Evolutionary conservation across 2,888 invertebrate species (phyloP).

Genomic region (Rhaphigaster nebulosa): DNA sequence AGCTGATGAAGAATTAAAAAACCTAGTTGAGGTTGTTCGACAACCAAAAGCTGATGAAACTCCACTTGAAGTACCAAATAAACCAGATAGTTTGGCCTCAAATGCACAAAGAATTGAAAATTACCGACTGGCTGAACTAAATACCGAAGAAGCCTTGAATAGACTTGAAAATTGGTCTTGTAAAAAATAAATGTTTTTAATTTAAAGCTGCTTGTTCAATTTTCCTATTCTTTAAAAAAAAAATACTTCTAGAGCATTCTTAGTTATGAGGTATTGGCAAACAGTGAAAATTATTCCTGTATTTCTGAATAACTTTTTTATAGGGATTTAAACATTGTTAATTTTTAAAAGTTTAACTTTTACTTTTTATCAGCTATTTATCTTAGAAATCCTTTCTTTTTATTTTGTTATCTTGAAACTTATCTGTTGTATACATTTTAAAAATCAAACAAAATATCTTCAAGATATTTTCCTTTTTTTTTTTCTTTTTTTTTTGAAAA

Average conservation of each 20-base stretch:
- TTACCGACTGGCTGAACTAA: constrained; percentile 60
- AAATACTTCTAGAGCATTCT: neutral
- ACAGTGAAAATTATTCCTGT: neutral
- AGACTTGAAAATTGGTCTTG: constrained; percentile 63
- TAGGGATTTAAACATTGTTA: too few relatives aligned
- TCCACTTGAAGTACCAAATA: constrained; percentile 37
- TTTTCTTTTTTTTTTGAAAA: too few relatives aligned
- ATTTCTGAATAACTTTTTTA: neutral
- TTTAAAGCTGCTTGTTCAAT: neutral
- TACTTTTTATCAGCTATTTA: neutral
- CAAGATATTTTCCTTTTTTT: too few relatives aligned
- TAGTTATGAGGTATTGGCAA: constrained; percentile 30
- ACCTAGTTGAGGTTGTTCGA: constrained; percentile 67
- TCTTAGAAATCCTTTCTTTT: neutral
- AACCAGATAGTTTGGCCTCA: constrained; percentile 24
- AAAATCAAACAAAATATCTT: neutral
- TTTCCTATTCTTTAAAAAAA: neutral
- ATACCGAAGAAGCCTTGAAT: constrained; percentile 62
- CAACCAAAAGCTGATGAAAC: constrained; percentile 60
- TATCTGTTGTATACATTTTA: neutral
- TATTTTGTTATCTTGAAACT: neutral
- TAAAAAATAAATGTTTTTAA: constrained; percentile 57
- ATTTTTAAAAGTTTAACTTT: neutral
- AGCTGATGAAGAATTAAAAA: constrained; percentile 68
- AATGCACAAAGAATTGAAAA: constrained; percentile 60